phyloP scores from a whole-genome alignment of 2,888 invertebrate genomes.

The Hydropsyche betteni region DNA sequence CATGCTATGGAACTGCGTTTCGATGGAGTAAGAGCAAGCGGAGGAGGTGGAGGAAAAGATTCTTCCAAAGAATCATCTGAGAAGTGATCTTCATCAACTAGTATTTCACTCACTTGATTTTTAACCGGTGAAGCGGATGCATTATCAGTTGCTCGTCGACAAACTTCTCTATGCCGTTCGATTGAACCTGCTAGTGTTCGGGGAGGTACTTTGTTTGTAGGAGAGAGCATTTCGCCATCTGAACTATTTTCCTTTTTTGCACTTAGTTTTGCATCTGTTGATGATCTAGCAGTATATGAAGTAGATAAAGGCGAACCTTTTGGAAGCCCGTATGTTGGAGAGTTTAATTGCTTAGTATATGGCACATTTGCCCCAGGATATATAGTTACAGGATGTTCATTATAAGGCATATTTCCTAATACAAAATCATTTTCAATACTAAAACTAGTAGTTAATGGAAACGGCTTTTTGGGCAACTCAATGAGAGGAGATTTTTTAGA shows the following conservation, averaged over 20 bases:
- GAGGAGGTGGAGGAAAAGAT: slow-evolving; percentile 71
- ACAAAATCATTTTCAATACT: slow-evolving; percentile 64
- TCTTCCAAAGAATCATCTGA: slow-evolving; percentile 88
- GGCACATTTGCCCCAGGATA: slow-evolving; percentile 68
- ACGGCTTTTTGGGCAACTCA: slow-evolving; percentile 57
- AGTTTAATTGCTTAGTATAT: slow-evolving; percentile 59
- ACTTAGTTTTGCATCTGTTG: slow-evolving; percentile 52
- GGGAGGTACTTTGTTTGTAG: slow-evolving; percentile 70
- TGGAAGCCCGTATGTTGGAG: slow-evolving; percentile 62
- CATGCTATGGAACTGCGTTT: slow-evolving; percentile 86
- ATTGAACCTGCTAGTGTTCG: slow-evolving; percentile 75
- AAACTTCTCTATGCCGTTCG: slow-evolving; percentile 83
- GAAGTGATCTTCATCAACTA: slow-evolving; percentile 71
- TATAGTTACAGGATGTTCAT: slow-evolving; percentile 74
- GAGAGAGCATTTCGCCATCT: slow-evolving; percentile 62
- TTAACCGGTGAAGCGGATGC: slow-evolving; percentile 59
- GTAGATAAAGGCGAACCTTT: slow-evolving; percentile 56
- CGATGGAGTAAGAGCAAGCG: slow-evolving; percentile 67
- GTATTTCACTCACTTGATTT: slow-evolving; percentile 54
- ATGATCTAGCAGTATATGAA: slow-evolving; percentile 41
- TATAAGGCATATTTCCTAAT: slow-evolving; percentile 63
- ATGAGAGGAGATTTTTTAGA: slow-evolving; percentile 61
- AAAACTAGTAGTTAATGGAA: slow-evolving; percentile 55
- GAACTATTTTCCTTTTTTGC: slow-evolving; percentile 58
- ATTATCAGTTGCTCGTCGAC: slow-evolving; percentile 70